These are phyloP conservation scores for Chrysomela aeneicollis DNA, from an alignment of 2,888 invertebrate species.

Conservation along the genomic window DNA sequence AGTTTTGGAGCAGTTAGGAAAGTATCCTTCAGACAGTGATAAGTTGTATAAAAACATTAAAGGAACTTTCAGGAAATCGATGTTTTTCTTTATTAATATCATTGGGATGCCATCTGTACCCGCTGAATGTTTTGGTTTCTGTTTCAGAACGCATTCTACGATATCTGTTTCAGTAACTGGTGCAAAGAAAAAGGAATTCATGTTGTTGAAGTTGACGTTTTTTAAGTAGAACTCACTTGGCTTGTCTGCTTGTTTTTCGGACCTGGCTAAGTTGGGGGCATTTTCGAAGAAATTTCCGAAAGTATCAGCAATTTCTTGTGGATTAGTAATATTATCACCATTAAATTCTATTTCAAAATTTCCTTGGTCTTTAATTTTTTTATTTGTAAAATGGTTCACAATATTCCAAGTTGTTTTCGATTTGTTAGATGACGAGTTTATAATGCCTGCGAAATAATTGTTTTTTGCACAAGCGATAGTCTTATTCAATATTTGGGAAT, in stretches of 20 bases:
- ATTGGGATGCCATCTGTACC: not conserved
- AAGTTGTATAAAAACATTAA: too few species aligned
- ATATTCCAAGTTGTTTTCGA: constrained; percentile 6
- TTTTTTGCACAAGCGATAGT: constrained; percentile 11
- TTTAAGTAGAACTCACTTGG: constrained; percentile 2
- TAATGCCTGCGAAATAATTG: constrained; percentile 9
- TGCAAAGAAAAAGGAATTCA: constrained; percentile 1
- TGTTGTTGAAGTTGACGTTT: constrained; percentile 3
- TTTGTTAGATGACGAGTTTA: constrained; percentile 8
- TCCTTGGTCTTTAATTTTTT: constrained; percentile 1
- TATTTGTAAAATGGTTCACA: not conserved
- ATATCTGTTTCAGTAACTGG: constrained; percentile 2
- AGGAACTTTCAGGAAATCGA: too few species aligned
- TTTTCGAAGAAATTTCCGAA: not conserved
- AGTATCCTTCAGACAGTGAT: too few species aligned
- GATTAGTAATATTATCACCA: not conserved
- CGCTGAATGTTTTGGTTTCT: constrained; percentile 12
- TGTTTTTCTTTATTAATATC: constrained; percentile 2
- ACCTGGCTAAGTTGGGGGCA: not conserved
- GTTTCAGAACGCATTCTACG: constrained; percentile 4
- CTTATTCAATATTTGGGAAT: constrained; percentile 4
- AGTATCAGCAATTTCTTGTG: not conserved
- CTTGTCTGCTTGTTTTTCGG: not conserved
- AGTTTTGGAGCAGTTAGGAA: too few species aligned
- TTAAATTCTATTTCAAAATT: not conserved